phyloP scores from a whole-genome alignment of 2,888 invertebrate genomes.

The Oscheius myriophilus region DNA sequence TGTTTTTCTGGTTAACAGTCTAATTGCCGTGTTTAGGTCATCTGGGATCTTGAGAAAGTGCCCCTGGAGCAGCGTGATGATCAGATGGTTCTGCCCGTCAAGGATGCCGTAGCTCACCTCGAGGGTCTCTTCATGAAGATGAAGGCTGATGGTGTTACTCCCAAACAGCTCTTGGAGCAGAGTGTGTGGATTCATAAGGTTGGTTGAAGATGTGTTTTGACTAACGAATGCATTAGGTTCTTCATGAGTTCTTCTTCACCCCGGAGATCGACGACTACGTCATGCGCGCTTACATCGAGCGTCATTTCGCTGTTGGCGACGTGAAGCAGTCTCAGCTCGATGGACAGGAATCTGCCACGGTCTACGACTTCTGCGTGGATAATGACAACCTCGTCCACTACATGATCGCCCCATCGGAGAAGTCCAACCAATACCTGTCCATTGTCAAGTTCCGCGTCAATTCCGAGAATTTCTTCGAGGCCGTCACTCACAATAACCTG shows the following conservation, averaged over 20 bases:
- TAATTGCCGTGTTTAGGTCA: conserved; percentile 11
- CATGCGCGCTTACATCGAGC: conserved; percentile 46
- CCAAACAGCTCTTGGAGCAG: conserved; percentile 32
- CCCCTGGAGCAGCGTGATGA: conserved; percentile 24
- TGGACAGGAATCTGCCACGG: conserved; percentile 23
- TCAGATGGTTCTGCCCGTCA: conserved; percentile 33
- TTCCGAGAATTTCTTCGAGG: conserved; percentile 28
- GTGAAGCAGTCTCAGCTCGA: conserved; percentile 16
- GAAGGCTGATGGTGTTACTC: conserved; percentile 8
- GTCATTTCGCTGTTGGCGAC: conserved; percentile 36
- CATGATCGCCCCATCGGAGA: conserved; percentile 31
- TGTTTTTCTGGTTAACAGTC: neutral
- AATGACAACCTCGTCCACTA: conserved; percentile 33
- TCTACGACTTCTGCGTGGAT: conserved; percentile 40
- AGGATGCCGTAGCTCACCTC: conserved; percentile 32
- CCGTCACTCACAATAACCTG: conserved; percentile 30
- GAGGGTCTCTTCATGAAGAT: conserved; percentile 24
- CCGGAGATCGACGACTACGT: conserved; percentile 47
- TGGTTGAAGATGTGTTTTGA: neutral
- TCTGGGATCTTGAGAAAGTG: conserved; percentile 39
- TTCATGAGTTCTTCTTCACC: conserved; percentile 69
- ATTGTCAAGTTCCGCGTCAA: conserved; percentile 41
- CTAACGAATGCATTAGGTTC: conserved; percentile 35
- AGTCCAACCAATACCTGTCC: conserved; percentile 36
- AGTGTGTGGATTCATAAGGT: conserved; percentile 45